These are phyloP conservation scores for Macrosiphum euphorbiae DNA, from an alignment of 2,888 invertebrate genomes.

Conservation along the genomic window DNA sequence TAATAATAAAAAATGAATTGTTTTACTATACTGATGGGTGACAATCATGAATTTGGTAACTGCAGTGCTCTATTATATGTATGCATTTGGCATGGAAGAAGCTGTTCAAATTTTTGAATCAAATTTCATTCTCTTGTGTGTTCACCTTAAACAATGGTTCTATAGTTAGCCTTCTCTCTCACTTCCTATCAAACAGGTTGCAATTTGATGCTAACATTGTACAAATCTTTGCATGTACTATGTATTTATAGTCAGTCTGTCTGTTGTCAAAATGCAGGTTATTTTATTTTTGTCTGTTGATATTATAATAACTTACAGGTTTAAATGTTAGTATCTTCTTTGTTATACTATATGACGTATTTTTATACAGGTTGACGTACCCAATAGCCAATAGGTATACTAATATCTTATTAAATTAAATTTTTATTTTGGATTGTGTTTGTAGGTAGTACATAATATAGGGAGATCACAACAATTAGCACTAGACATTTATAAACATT, in stretches of 20 bases:
- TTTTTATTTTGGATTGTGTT: not conserved
- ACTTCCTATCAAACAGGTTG: not conserved
- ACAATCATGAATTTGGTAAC: not conserved
- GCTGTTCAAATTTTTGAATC: not conserved
- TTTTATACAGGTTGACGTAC: not conserved
- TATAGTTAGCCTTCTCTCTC: not conserved
- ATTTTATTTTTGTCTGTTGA: not conserved
- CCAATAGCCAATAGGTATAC: not conserved
- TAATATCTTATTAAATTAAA: not conserved
- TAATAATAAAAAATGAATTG: not conserved
- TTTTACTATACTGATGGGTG: not conserved
- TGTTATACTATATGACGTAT: not conserved
- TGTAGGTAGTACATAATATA: not conserved
- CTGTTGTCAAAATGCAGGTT: not conserved
- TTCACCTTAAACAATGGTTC: not conserved
- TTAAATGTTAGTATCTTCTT: not conserved
- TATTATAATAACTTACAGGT: not conserved
- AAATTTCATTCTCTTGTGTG: conserved; percentile 11
- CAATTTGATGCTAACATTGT: not conserved
- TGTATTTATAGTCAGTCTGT: not conserved
- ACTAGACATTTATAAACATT: not conserved
- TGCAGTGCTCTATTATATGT: not conserved
- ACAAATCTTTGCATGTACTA: not conserved
- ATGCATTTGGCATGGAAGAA: not conserved
- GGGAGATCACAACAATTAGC: not conserved